phyloP scores from a whole-genome alignment of 2,888 invertebrate species.

The Oscheius sp. region DNA sequence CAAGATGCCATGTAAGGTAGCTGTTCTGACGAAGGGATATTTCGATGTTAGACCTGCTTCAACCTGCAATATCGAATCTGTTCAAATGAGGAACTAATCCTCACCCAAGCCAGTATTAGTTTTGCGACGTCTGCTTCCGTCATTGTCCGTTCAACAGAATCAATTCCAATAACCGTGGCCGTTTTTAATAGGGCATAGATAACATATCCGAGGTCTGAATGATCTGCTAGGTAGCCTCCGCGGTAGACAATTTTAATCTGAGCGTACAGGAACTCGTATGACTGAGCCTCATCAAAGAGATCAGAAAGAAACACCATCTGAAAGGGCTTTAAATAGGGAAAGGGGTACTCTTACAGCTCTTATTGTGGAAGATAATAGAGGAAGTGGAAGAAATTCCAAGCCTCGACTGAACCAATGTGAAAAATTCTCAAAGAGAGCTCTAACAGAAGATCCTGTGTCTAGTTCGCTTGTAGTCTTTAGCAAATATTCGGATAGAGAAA shows the following conservation, averaged over 20 bases:
- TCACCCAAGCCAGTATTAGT: slow-evolving; percentile 29
- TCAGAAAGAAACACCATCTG: slow-evolving; percentile 58
- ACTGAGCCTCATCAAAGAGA: slow-evolving; percentile 60
- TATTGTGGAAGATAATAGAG: slow-evolving; percentile 51
- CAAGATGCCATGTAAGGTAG: slow-evolving; percentile 55
- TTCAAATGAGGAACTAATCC: background rate
- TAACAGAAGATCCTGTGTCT: slow-evolving; percentile 63
- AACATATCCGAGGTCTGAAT: slow-evolving; percentile 42
- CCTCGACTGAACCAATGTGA: slow-evolving; percentile 66
- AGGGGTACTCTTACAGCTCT: slow-evolving; percentile 42
- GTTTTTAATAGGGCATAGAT: slow-evolving; percentile 57
- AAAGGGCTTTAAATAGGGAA: background rate
- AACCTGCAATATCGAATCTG: slow-evolving; percentile 14
- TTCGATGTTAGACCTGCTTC: slow-evolving; percentile 40
- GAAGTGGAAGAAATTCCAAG: slow-evolving; percentile 50
- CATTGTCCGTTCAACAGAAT: slow-evolving; percentile 24
- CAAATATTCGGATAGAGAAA: slow-evolving; percentile 36
- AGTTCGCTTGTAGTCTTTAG: slow-evolving; percentile 54
- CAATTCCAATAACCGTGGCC: slow-evolving; percentile 55
- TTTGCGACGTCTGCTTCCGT: slow-evolving; percentile 28
- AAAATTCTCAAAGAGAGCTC: slow-evolving; percentile 65
- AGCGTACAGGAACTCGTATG: slow-evolving; percentile 53
- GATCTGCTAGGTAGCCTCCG: slow-evolving; percentile 35
- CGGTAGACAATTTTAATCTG: slow-evolving; percentile 43
- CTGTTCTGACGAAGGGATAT: slow-evolving; percentile 35